Evolutionary conservation across 2,113 vertebrate genomes (phyloP), one percentile per base, ranked within the genome.

Genomic region (Callocephalon fimbriatum): DNA sequence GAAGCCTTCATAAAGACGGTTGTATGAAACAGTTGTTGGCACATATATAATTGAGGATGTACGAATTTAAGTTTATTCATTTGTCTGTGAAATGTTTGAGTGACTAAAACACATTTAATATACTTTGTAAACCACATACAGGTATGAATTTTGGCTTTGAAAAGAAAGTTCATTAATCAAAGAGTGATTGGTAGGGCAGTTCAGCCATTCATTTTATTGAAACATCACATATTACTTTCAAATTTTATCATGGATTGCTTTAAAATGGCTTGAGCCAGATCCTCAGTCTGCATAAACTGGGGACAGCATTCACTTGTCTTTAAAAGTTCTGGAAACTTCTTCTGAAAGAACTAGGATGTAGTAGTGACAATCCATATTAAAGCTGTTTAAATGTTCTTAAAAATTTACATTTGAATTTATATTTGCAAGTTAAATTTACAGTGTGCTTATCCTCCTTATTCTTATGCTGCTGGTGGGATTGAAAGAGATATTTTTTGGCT

Each of bases 161-260:
- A 96, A 97, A 90, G 67, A 63, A 71, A 59, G 29, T 77, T 82
- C n/a, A 63, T 77, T 72, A 93, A 75, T 84, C 48, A 86, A 74
- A 84, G 40, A 63, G 72, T 26, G 15, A 92, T 86, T 86, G 86
- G 80, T 80, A 90, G n/a, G 67, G 92, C 84, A 89, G 58, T 87
- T 92, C 27, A 95, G 73, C 26, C 63, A 86, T 94, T 95, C 42
- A 87, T 83, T 87, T 95, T 84, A 80, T 50, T 72, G 58, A 96
- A 95, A 78, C 15, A 78, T 92, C 87, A 76, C 58, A 54, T 92
- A 71, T 62, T 79, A 37, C 21, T 94, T 63, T 95, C 61, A 90
- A 95, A 90, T 78, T 90, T 86, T 54, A 45, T 40, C 66, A 75
- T 37, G 9, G 27, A 71, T 84, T 40, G 62, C 70, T 79, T 93